These are phyloP conservation scores for Tetropium fuscum DNA, from an alignment of 2,888 invertebrate species.

Conservation along the genomic window DNA sequence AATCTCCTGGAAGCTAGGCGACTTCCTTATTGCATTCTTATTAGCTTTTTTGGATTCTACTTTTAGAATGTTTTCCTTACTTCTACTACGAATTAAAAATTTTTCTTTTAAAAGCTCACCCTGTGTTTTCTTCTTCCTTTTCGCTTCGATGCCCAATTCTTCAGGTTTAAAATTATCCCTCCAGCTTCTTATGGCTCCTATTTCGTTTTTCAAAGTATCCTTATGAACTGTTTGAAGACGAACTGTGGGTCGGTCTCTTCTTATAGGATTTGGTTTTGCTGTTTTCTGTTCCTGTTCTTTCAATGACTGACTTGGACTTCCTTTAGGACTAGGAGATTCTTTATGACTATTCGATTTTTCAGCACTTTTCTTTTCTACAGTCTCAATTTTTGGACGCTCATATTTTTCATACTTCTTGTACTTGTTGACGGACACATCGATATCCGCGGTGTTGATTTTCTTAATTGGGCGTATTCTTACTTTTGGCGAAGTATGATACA, in stretches of 20 bases:
- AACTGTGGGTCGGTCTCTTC: slow-evolving; percentile 80
- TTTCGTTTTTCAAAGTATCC: slow-evolving; percentile 54
- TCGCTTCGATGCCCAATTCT: slow-evolving; percentile 64
- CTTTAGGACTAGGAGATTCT: slow-evolving; percentile 32
- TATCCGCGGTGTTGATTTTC: slow-evolving; percentile 87
- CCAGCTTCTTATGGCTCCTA: slow-evolving; percentile 66
- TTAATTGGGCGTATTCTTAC: slow-evolving; percentile 74
- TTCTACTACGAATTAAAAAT: slow-evolving; percentile 75
- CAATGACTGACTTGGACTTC: slow-evolving; percentile 50
- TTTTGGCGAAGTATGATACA: slow-evolving; percentile 65
- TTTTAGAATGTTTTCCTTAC: slow-evolving; percentile 65
- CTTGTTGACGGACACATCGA: slow-evolving; percentile 81
- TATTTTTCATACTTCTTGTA: slow-evolving; percentile 66
- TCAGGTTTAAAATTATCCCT: slow-evolving; percentile 73
- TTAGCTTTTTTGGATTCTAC: slow-evolving; percentile 48
- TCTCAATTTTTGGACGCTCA: slow-evolving; percentile 27
- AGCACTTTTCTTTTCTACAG: slow-evolving; percentile 16
- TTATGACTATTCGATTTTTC: slow-evolving; percentile 30
- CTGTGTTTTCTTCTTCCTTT: slow-evolving; percentile 65
- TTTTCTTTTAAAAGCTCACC: slow-evolving; percentile 84
- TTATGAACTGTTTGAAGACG: slow-evolving; percentile 75
- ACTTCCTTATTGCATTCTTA: slow-evolving; percentile 47
- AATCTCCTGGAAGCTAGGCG: slow-evolving; percentile 70
- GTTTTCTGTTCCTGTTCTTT: slow-evolving; percentile 68
- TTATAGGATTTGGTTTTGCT: slow-evolving; percentile 66